Conservation (phyloP, 2,113 vertebrate species). For the Sorex araneus region DNA sequence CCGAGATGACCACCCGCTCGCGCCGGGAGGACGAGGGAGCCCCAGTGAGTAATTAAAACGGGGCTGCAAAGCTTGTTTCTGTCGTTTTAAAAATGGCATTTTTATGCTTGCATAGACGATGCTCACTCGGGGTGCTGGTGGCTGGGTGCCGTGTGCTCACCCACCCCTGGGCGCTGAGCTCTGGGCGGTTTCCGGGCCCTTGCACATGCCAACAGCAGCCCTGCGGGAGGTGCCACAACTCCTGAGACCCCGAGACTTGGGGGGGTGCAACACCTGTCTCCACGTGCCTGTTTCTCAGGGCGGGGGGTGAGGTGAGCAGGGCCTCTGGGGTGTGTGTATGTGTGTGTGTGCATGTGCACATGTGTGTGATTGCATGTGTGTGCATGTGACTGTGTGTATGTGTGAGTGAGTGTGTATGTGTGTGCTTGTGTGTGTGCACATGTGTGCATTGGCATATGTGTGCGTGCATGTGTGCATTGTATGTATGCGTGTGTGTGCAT, state of each 20-base stretch:
- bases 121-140: not conserved
- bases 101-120: not conserved
- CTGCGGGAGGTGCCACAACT: not conserved
- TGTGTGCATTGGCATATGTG: too few species aligned
- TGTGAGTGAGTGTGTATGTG: too few species aligned
- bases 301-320: not conserved
- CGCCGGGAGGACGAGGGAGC: not conserved
- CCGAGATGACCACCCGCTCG: too few species aligned
- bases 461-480: too few species aligned
- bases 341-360: too few species aligned
- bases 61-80: not conserved
- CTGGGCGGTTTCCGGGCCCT: not conserved
- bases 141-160: not conserved
- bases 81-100: conserved; percentile 3
- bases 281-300: not conserved
- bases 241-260: not conserved
- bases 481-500: too few species aligned
- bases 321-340: too few species aligned
- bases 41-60: conserved; percentile 46
- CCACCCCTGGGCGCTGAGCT: not conserved
- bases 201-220: not conserved
- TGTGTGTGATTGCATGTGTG: too few species aligned
- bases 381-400: too few species aligned
- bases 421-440: too few species aligned
- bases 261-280: not conserved